Evolutionary conservation across 1,140 invertebrate species (phyloP), one percentile per base, ranked within the genome.

Genomic region (Marisa cornuarietis): DNA sequence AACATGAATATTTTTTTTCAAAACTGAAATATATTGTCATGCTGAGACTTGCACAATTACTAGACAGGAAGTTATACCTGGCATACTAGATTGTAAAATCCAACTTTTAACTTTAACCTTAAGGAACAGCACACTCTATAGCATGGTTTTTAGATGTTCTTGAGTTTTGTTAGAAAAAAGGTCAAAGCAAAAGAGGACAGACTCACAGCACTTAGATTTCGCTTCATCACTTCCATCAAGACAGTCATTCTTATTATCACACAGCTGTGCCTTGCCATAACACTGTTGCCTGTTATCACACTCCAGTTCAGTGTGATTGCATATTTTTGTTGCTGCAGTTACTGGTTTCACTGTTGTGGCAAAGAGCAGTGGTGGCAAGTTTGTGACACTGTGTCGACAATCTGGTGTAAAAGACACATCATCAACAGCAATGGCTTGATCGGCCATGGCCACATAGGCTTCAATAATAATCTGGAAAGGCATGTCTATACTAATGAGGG

Each of bases 191-290:
- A 5, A 2, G 5, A 42, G 5, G 31, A 42, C 31, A 81, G 68
- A 81, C 86, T 79, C 82, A 88, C 87, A 85, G 82, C 88, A 90
- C 14, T 79, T 66, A 18, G 51, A 52, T n/a, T 63, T 63, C 3
- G 71, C 73, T 78, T 90, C 89, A 83, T 90, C 89, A 69, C 83
- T 83, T 10, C 78, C 76, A 75, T 88, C 87, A 31, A 58, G n/a
- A 79, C 89, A 90, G 84, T 93, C 92, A 2, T 87, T 88, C 85
- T 95, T 94, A 85, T 96, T 96, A 88, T 95, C 94, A 85, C 95
- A 96, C 9, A 86, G 83, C 71, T 82, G 83, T 13, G 52, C 62
- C 7, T 81, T 66, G n/a, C 79, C 78, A 62, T 89, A 85, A 78
- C 89, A 90, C 10, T 18, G 79, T 16, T 80, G 79, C 24, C 79